Conservation (phyloP, 2,888 invertebrate species). For the Altica lythri region DNA sequence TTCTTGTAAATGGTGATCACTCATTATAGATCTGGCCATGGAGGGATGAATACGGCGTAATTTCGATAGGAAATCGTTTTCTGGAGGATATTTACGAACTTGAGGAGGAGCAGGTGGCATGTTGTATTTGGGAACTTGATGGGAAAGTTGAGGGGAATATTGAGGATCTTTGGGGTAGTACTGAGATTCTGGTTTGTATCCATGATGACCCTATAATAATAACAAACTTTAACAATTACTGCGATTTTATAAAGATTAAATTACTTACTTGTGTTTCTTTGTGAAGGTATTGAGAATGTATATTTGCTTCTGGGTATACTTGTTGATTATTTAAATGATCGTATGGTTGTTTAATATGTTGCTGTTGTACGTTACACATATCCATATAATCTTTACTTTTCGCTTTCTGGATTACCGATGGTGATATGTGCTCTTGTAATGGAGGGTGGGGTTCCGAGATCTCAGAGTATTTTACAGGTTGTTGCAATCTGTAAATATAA, state of each 20-base stretch:
- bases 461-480: conserved; percentile 54
- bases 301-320: conserved; percentile 36
- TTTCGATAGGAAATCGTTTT: conserved; percentile 50
- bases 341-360: conserved; percentile 46
- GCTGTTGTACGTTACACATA: conserved; percentile 50
- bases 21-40: conserved; percentile 52
- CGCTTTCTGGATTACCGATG: conserved; percentile 48
- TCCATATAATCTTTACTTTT: conserved; percentile 53
- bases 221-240: background rate
- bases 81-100: conserved; percentile 39
- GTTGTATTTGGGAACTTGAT: conserved; percentile 43
- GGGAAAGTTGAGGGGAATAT: conserved; percentile 31
- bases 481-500: conserved; percentile 24
- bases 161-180: conserved; percentile 44
- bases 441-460: conserved; percentile 44
- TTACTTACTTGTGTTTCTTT: conserved; percentile 47
- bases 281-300: conserved; percentile 45
- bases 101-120: conserved; percentile 30
- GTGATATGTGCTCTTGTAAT: conserved; percentile 41
- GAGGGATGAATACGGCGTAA: conserved; percentile 50
- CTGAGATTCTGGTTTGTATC: conserved; percentile 49
- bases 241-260: background rate
- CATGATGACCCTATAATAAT: conserved; percentile 35
- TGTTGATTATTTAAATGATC: conserved; percentile 39
- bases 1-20: conserved; percentile 51